Conservation (phyloP, 2,113 vertebrate genomes). For the Pithys albifrons region DNA sequence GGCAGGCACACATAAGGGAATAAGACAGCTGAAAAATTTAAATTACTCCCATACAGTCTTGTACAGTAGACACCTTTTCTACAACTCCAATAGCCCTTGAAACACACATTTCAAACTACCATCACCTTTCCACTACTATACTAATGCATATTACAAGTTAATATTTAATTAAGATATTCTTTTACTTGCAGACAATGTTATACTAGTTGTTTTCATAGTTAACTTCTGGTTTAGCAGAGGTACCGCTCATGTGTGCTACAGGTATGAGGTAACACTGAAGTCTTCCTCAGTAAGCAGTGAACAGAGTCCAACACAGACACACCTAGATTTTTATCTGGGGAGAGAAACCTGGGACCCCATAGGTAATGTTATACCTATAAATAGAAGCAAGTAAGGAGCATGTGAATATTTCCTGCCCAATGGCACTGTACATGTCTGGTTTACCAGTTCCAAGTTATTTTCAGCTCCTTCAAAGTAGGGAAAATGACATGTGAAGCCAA, state of each 20-base stretch:
- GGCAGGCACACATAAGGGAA: neutral
- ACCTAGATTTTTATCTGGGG: neutral
- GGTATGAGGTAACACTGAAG: neutral
- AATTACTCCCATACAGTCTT: neutral
- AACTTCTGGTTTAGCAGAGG: neutral
- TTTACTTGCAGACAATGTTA: neutral
- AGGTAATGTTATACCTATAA: neutral
- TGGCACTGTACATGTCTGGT: neutral
- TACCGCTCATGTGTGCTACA: neutral
- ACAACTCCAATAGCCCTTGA: neutral
- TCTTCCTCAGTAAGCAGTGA: neutral
- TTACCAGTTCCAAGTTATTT: neutral
- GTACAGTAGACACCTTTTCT: neutral
- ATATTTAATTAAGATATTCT: slow-evolving; percentile 23
- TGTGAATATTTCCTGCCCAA: neutral
- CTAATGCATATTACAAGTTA: slow-evolving; percentile 34
- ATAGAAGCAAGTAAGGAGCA: neutral
- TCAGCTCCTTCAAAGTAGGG: neutral
- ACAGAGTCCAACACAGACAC: neutral
- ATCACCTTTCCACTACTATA: neutral
- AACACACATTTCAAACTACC: neutral
- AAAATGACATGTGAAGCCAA: neutral
- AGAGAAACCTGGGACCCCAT: neutral
- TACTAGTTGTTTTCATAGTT: neutral
- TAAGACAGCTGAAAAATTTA: neutral